Evolutionary conservation across 92 coral and sea anemone genomes (phyloP).

Genomic region (Parazoanthus swiftii): DNA sequence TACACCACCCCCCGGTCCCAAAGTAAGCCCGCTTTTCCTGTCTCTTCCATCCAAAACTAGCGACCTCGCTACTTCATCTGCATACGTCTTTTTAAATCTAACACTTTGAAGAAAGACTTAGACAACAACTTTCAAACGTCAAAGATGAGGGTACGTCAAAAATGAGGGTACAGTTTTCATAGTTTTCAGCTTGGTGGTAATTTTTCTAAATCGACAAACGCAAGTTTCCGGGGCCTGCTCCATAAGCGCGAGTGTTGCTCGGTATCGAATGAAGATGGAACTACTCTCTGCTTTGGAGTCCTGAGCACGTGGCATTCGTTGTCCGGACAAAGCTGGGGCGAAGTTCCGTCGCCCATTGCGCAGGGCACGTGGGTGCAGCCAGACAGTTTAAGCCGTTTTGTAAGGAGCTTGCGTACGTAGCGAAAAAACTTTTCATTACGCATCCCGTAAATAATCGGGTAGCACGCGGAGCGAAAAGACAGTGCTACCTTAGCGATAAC

Average conservation of each 20-base stretch:
- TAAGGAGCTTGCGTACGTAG: slow-evolving; percentile 48
- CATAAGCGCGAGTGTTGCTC: slow-evolving; percentile 12
- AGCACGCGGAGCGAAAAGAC: slow-evolving; percentile 72
- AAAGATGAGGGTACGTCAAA: neutral
- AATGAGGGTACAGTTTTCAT: too few species aligned
- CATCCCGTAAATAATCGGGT: slow-evolving; percentile 67
- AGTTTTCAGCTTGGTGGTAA: slow-evolving; percentile 27
- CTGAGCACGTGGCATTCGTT: slow-evolving; percentile 9
- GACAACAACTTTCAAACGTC: neutral
- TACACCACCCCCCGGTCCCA: too few species aligned
- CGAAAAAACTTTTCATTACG: slow-evolving; percentile 70
- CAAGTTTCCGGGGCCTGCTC: slow-evolving; percentile 21
- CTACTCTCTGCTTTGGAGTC: neutral
- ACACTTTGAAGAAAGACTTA: neutral
- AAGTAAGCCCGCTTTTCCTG: too few species aligned
- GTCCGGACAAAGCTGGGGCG: slow-evolving; percentile 2
- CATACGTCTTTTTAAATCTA: too few species aligned
- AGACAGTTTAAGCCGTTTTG: slow-evolving; percentile 22
- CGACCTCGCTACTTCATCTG: too few species aligned
- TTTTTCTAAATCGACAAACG: slow-evolving; percentile 28
- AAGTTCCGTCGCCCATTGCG: neutral
- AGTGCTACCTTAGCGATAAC: slow-evolving; percentile 54
- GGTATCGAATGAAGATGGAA: neutral
- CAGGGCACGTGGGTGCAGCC: slow-evolving; percentile 30
- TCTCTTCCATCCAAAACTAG: too few species aligned